Evolutionary conservation across 2,797 vertebrate genomes (phyloP), one percentile per base, ranked within the genome.

Genomic region (Pantherophis alleghaniensis): DNA sequence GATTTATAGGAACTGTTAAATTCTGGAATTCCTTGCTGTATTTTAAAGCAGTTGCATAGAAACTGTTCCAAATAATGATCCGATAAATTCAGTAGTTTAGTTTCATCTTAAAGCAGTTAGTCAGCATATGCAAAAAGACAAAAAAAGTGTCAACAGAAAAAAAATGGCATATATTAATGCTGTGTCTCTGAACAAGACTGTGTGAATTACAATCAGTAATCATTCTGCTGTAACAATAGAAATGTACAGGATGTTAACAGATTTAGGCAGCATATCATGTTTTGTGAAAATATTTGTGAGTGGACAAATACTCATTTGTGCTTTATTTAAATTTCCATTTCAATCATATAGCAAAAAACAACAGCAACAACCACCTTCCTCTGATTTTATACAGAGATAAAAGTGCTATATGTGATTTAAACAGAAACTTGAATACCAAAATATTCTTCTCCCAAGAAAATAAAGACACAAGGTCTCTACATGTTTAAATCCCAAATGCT

Each of bases 321-420:
- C n/a, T 66, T 66, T 42, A 69, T 79, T 53, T 90, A 90, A 92
- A n/a, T 60, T 94, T 94, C 91, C 74, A 89, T 87, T 56, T 24
- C 61, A 7, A 20, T 86, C 86, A 47, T 83, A 47, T 47, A 83
- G 4, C 37, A 83, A 83, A 47, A 47, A 24, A 24, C 20, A 79
- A 42, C 74, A 79, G 18, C 42, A 74, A 74, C 66, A 74, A 74
- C 9, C 37, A 83, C 37, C 37, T 83, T 83, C 10, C 20, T 83
- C 37, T 83, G 74, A 47, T 83, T 56, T 56, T 47, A 83, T 83
- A 93, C 91, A 92, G 88, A 69, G 94, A 94, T 96, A 87, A 95
- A 94, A 16, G 92, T 93, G 69, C 95, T 96, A 83, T 95, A 96
- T 96, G 93, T 96, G 94, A 89, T 94, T 95, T 93, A 61, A 96